These are phyloP conservation scores for Montipora cactus DNA, from an alignment of 64 coral and sea anemone species.

Conservation along the genomic window DNA sequence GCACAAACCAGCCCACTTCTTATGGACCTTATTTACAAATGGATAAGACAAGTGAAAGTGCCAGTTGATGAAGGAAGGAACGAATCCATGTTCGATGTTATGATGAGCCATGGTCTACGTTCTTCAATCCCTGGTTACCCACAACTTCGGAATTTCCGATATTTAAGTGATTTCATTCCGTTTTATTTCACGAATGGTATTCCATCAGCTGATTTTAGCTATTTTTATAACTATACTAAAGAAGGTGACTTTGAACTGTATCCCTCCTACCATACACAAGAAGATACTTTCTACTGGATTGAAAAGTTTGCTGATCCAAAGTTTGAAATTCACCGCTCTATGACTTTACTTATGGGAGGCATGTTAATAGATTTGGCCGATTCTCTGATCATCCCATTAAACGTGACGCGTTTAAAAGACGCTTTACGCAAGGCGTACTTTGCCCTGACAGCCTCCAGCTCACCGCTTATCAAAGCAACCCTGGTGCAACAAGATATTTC, in stretches of 20 bases:
- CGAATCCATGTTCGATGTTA: constrained; percentile 45
- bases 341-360: constrained; percentile 59
- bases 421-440: constrained; percentile 4
- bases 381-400: constrained; percentile 44
- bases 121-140: constrained; percentile 18
- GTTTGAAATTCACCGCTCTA: constrained; percentile 52
- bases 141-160: background rate
- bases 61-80: constrained; percentile 14
- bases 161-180: constrained; percentile 38
- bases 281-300: constrained; percentile 70
- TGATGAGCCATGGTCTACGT: constrained; percentile 41
- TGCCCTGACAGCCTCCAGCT: background rate
- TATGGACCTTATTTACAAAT: constrained; percentile 42
- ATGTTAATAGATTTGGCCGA: constrained; percentile 64
- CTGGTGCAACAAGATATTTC: background rate
- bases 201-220: constrained; percentile 75
- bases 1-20: constrained; percentile 52
- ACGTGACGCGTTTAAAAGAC: constrained; percentile 12
- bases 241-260: constrained; percentile 26
- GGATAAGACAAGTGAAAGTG: constrained; percentile 29
- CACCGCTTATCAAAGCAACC: background rate
- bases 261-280: constrained; percentile 65
- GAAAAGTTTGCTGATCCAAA: constrained; percentile 66
- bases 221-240: constrained; percentile 22
- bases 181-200: constrained; percentile 41